phyloP scores from a whole-genome alignment of 2,888 invertebrate species.

The Athrips mouffetella region DNA sequence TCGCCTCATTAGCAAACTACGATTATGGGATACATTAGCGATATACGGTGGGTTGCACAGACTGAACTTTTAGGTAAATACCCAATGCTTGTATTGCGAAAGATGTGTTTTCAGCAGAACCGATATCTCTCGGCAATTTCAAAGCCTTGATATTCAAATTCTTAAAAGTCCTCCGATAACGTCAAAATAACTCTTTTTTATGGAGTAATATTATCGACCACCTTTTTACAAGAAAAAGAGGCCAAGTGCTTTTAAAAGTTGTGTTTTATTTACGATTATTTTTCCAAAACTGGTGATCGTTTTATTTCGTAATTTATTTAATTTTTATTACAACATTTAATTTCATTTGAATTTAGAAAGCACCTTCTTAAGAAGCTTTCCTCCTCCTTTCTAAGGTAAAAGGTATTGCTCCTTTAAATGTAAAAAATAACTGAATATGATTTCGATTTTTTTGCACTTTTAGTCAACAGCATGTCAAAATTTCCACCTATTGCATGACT shows the following conservation, averaged over 20 bases:
- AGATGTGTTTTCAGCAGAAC: not conserved
- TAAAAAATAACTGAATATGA: no score
- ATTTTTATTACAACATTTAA: not conserved
- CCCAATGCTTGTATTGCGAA: no score
- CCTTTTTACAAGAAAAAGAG: not conserved
- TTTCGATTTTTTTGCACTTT: no score
- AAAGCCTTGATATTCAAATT: not conserved
- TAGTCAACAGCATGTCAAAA: no score
- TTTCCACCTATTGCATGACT: no score
- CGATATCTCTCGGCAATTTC: conserved; percentile 1
- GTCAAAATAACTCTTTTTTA: conserved; percentile 4
- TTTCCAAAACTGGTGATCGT: not conserved
- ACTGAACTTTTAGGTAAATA: no score
- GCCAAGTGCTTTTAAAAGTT: conserved; percentile 4
- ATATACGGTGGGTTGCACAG: no score
- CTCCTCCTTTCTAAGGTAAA: no score
- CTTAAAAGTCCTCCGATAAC: not conserved
- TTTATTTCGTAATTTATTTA: not conserved
- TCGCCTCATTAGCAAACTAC: conserved; percentile 46
- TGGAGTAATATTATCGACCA: not conserved
- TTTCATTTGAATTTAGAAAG: no score
- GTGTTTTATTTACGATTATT: not conserved
- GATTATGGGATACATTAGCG: not conserved
- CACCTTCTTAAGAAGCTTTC: no score
- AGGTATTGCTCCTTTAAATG: no score